phyloP scores from a whole-genome alignment of 2,797 vertebrate genomes.

The Cyclopterus lumpus region DNA sequence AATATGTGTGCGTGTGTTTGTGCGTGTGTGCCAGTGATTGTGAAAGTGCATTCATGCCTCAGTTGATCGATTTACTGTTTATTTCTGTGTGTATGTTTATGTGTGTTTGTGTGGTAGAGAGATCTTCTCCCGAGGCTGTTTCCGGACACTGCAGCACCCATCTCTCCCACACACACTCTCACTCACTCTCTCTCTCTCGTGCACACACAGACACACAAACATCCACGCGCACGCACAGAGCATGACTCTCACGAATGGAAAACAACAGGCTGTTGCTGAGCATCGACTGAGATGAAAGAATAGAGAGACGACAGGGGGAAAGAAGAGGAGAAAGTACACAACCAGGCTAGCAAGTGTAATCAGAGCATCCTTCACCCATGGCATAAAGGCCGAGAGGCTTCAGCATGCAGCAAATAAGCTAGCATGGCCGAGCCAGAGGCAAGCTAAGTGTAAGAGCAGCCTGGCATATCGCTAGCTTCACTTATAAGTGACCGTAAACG shows the following conservation, averaged over 20 bases:
- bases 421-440: neutral
- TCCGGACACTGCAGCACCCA: constrained; percentile 72
- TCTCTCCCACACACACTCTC: constrained; percentile 72
- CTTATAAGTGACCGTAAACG: neutral
- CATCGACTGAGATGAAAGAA: constrained; percentile 60
- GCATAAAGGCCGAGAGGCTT: constrained; percentile 2
- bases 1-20: neutral
- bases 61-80: constrained; percentile 15
- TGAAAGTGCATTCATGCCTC: constrained; percentile 17
- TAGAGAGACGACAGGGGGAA: constrained; percentile 9
- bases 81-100: constrained; percentile 11
- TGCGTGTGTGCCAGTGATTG: neutral
- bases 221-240: constrained; percentile 16
- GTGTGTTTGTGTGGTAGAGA: constrained; percentile 32
- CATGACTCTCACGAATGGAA: constrained; percentile 66
- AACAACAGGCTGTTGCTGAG: constrained; percentile 76
- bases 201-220: constrained; percentile 6
- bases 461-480: neutral
- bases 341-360: constrained; percentile 11
- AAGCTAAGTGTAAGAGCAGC: neutral
- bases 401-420: constrained; percentile 10
- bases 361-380: constrained; percentile 18
- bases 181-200: constrained; percentile 18
- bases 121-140: constrained; percentile 69
- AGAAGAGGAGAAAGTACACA: constrained; percentile 17